phyloP scores from a whole-genome alignment of 2,797 vertebrate genomes.

The Pagetopsis macropterus region DNA sequence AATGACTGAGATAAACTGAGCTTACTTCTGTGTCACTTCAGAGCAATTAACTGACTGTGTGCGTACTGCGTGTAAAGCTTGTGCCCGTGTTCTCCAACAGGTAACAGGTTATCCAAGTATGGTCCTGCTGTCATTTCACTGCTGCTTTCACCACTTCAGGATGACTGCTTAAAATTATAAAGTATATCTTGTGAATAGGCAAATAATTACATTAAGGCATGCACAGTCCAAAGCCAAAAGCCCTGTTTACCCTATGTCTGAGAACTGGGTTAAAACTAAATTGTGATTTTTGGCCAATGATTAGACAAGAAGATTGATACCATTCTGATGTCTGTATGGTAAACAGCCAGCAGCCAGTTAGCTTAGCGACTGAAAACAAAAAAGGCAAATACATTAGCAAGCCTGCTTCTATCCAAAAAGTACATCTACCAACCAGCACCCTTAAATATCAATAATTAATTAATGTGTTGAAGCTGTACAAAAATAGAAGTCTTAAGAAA shows the following conservation, averaged over 20 bases:
- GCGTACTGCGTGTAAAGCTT: background rate
- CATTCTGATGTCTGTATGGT: background rate
- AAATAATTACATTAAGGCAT: background rate
- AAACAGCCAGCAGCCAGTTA: background rate
- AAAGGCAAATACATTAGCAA: too few relatives aligned
- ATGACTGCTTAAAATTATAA: background rate
- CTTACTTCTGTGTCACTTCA: slow-evolving; percentile 16
- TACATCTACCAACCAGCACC: background rate
- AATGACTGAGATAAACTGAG: slow-evolving; percentile 2
- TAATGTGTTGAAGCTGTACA: background rate
- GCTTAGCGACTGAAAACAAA: background rate
- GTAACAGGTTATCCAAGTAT: slow-evolving; percentile 16
- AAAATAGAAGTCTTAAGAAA: background rate
- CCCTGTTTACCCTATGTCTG: too few relatives aligned
- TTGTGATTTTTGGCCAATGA: background rate
- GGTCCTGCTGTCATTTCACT: slow-evolving; percentile 24
- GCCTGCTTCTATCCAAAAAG: background rate
- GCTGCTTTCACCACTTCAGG: slow-evolving; percentile 16
- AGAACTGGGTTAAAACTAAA: background rate
- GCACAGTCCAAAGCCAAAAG: background rate
- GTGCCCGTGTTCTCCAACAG: slow-evolving; percentile 2
- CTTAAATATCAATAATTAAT: background rate
- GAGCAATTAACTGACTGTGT: slow-evolving; percentile 19
- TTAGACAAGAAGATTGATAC: background rate
- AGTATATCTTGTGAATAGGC: background rate